Conservation (phyloP, 2,113 vertebrate species). For the Dicentrarchus labrax region DNA sequence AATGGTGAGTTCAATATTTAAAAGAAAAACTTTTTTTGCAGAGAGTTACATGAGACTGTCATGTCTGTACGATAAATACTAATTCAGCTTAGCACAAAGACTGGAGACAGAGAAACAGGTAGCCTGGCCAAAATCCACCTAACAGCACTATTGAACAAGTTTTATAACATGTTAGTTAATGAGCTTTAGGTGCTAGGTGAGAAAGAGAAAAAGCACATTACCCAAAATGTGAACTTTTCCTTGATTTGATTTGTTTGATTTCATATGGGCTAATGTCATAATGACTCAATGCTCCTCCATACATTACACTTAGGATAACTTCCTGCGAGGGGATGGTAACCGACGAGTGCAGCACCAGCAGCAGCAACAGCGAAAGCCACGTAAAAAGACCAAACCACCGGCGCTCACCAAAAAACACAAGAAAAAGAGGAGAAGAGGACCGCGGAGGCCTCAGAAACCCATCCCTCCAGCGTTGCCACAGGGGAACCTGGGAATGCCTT, state of each 20-base stretch:
- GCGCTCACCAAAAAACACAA: slow-evolving; percentile 99
- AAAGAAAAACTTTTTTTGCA: neutral
- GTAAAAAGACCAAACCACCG: slow-evolving; percentile 99
- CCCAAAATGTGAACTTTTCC: neutral
- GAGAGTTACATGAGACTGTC: neutral
- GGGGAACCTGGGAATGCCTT: slow-evolving; percentile 98
- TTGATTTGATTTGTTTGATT: neutral
- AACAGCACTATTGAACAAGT: neutral
- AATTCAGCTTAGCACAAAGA: neutral
- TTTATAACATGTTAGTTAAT: neutral
- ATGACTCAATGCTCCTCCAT: neutral
- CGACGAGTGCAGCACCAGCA: slow-evolving; percentile 97
- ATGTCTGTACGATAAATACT: neutral
- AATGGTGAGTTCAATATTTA: slow-evolving; percentile 88
- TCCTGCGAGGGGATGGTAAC: slow-evolving; percentile 96
- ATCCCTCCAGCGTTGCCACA: slow-evolving; percentile 98
- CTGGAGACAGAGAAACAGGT: neutral
- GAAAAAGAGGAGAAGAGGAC: slow-evolving; percentile 95
- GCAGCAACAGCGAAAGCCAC: slow-evolving; percentile 97
- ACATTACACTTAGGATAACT: slow-evolving; percentile 90
- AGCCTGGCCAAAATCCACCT: neutral
- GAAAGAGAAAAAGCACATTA: neutral
- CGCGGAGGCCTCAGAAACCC: slow-evolving; percentile 97
- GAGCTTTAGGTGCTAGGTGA: neutral
- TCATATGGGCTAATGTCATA: neutral